These are phyloP conservation scores for Acanthosepion pharaonis DNA, from an alignment of 2,888 invertebrate species.

Conservation along the genomic window DNA sequence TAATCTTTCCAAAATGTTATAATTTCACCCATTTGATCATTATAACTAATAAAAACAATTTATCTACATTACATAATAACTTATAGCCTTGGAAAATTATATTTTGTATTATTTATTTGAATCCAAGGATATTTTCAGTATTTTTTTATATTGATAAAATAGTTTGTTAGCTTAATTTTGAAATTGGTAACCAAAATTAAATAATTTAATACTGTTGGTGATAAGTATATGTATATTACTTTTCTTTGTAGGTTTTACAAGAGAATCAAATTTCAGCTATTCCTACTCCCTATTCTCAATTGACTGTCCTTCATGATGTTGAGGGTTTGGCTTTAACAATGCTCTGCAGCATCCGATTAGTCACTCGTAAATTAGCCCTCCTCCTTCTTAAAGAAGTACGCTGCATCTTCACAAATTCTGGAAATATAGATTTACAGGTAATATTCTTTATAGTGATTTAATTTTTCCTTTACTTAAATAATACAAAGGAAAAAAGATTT, in stretches of 20 bases:
- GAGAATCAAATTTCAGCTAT: neutral
- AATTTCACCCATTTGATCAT: no score
- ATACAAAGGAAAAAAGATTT: neutral
- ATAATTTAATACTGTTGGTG: no score
- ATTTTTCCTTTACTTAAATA: neutral
- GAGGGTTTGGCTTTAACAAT: slow-evolving; percentile 96
- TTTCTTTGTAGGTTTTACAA: neutral
- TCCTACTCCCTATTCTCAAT: neutral
- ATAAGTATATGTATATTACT: neutral
- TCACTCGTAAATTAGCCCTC: slow-evolving; percentile 90
- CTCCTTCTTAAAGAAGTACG: slow-evolving; percentile 92
- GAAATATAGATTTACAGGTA: slow-evolving; percentile 38
- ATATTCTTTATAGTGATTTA: neutral
- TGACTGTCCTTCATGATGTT: slow-evolving; percentile 85
- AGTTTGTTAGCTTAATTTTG: no score
- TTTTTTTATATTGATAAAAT: no score
- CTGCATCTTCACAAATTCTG: slow-evolving; percentile 79
- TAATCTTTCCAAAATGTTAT: no score
- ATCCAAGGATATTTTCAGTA: no score
- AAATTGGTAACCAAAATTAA: no score
- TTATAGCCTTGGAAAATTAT: no score
- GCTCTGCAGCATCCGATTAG: slow-evolving; percentile 92
- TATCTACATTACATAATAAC: no score
- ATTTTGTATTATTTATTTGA: no score
- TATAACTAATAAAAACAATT: no score